Base-by-base conservation (phyloP, 2,888 invertebrate genomes). In the Eumerus sabulonum region DNA sequence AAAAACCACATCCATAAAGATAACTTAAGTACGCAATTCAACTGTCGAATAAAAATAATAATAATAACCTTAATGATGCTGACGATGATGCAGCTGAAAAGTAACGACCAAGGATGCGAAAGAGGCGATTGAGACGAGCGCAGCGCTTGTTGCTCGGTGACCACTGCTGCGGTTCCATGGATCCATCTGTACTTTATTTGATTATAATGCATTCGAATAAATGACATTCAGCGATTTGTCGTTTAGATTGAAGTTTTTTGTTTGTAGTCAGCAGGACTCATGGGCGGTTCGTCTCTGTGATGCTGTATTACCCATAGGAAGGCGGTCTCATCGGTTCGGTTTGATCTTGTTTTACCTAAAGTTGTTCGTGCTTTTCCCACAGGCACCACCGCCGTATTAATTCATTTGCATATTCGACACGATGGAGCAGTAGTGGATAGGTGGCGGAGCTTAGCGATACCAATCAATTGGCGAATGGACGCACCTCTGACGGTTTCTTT, bases 1-100 rank as follows among this genome's bases (percentile, higher is more conserved):
- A 79, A 79, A 79, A 79, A 68, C 74, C 79, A 79, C 79, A 79
- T 79, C 74, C 79, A 79, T 79, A 74, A 79, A 79, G 79, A 79
- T 79, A 79, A 79, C 79, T 79, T 74, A 74, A 79, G 74, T 79
- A 79, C 79, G 79, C 79, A 70, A 74, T 79, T 74, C 79, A 70
- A 79, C 74, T 79, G 68, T 74, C 79, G 74, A 79, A 79, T 74
- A 70, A 79, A 64, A 79, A 70, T 79, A 79, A 79, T 72, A 76
- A 76, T 67, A 67, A 79, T 79, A 68, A 68, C 62, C 57, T 56
- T 68, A 79, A 67, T 68, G 64, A 67, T 53, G 73, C 44, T 40
- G 48, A 16, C 1, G n/a, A 9, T 14, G 14, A 40, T 18, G 13
- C 19, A 14, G n/a, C 17, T 16, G 17, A 4, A 36, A 16, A 13